Evolutionary conservation across 2,797 vertebrate species (phyloP).

Genomic region (Glyptemys insculpta): DNA sequence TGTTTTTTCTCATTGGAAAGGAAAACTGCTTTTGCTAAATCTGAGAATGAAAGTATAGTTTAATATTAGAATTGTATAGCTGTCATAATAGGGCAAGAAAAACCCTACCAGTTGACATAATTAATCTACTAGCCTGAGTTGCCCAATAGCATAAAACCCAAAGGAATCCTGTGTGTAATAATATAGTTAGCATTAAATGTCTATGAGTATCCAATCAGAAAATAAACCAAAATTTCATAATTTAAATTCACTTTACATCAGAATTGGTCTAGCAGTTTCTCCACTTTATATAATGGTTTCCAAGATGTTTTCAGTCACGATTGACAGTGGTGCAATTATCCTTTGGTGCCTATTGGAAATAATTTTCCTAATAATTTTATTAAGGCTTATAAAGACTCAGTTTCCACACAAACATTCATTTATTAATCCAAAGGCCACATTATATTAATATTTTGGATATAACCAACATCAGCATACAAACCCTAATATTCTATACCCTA

Average conservation of each 20-base stretch:
- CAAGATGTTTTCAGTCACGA: background rate
- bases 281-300: conserved; percentile 53
- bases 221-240: background rate
- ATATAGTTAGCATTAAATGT: conserved; percentile 12
- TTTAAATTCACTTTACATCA: conserved; percentile 38
- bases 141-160: background rate
- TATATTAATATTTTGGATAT: too few species aligned
- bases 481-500: background rate
- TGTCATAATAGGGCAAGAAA: background rate
- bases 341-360: background rate
- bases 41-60: background rate
- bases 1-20: background rate
- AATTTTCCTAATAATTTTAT: background rate
- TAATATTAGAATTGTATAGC: background rate
- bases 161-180: conserved; percentile 20
- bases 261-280: conserved; percentile 34
- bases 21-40: background rate
- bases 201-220: background rate
- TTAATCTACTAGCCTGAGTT: conserved; percentile 6
- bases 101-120: background rate
- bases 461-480: background rate
- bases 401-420: background rate
- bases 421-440: background rate
- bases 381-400: too few species aligned
- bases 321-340: conserved; percentile 29